Evolutionary conservation across 2,797 vertebrate genomes (phyloP).

Genomic region (Eospalax fontanierii): DNA sequence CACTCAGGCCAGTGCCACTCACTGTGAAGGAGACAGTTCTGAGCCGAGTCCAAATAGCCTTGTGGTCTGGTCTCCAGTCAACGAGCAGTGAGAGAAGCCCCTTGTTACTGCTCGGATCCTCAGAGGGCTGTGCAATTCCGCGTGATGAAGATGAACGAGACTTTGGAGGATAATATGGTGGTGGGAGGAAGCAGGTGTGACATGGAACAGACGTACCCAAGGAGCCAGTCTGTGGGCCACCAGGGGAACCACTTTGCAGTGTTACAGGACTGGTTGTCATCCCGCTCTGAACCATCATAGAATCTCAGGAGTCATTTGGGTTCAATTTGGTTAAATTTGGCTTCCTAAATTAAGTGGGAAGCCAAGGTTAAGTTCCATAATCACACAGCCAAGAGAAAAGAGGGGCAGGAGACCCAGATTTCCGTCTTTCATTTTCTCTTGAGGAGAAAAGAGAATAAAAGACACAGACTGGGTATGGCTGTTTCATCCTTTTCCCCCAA

Average conservation of each 20-base stretch:
- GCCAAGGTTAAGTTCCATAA: background rate
- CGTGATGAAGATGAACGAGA: background rate
- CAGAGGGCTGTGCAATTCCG: background rate
- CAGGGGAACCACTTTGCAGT: background rate
- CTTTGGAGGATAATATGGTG: fast-evolving
- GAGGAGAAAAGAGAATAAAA: background rate
- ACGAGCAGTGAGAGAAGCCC: fast-evolving
- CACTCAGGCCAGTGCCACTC: fast-evolving
- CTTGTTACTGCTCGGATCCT: fast-evolving
- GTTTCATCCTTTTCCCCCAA: background rate
- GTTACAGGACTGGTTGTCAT: background rate
- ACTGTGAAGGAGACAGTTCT: background rate
- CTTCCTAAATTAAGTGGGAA: background rate
- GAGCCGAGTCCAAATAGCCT: background rate
- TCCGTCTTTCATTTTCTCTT: background rate
- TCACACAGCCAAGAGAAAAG: background rate
- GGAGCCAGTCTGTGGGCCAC: background rate
- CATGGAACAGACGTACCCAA: too few relatives aligned
- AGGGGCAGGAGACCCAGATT: too few relatives aligned
- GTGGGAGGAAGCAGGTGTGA: background rate
- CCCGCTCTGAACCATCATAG: background rate
- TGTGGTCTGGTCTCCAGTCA: background rate
- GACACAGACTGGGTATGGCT: background rate
- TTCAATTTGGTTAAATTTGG: too few relatives aligned
- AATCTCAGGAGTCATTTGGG: background rate